Base-by-base conservation (phyloP, 2,797 vertebrate genomes). In the Limosa lapponica region DNA sequence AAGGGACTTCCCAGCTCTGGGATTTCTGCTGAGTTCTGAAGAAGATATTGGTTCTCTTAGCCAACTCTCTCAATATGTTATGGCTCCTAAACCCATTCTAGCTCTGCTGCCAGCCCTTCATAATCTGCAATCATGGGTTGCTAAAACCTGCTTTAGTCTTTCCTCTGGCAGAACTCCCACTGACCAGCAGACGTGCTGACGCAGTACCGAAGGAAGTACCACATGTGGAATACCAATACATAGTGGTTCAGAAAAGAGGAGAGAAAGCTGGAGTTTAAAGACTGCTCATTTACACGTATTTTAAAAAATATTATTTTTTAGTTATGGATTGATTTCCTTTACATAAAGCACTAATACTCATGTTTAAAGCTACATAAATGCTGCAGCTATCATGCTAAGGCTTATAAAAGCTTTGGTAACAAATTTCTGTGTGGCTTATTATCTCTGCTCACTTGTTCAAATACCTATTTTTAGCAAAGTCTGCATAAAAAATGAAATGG, bases 11-110 rank as follows among this genome's bases (percentile, higher is more conserved):
- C 64, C 59, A 89, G 27, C 8, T 79, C 49, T 6, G 2, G 17
- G 55, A 79, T 23, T 92, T 87, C 67, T 80, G 66, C 55, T 55
- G 55, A 55, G 19, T 73, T 93, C 55, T 82, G 59, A 89, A 62
- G 74, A 61, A 82, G 22, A 34, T 36, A 30, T 0, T 44, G 34
- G 11, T 43, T 84, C 30, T 75, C 30, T 49, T 19, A 54, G 74
- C 34, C 58, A 89, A 8, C 27, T 39, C 52, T 48, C 27, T 89
- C 54, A 55, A 2, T 32, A 37, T 11, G 8, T 43, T 58, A 57
- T 28, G 22, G 58, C 78, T 82, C 34, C 51, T 65, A 79, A 58
- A 2, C 28, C 32, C 36, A 23, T 2, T 46, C 25, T 57, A 85
- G 22, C 28, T 64, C 65, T 78, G 49, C 65, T 84, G 57, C 57